Conservation (phyloP, 2,888 invertebrate genomes). For the Synergus gifuensis region DNA sequence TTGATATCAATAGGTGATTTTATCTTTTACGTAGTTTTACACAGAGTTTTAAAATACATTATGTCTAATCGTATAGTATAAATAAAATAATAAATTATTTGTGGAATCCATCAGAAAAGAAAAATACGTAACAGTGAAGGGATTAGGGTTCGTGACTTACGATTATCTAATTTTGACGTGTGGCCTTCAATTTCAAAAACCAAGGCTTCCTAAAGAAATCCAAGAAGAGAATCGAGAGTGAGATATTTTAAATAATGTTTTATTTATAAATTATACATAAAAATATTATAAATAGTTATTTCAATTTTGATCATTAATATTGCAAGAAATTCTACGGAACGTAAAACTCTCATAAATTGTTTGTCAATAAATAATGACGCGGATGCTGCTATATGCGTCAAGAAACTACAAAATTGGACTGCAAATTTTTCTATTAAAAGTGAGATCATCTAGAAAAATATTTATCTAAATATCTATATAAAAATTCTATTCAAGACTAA, state of each 20-base stretch:
- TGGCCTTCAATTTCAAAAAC: constrained; percentile 67
- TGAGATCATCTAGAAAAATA: constrained; percentile 46
- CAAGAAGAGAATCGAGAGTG: constrained; percentile 55
- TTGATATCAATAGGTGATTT: constrained; percentile 80
- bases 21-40: constrained; percentile 25
- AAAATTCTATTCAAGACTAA: neutral
- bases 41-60: too few species aligned
- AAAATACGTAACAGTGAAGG: constrained; percentile 80
- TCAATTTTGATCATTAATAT: neutral
- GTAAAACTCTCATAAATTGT: constrained; percentile 80
- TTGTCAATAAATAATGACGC: constrained; percentile 81
- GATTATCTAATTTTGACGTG: constrained; percentile 73
- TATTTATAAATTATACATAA: neutral
- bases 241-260: neutral
- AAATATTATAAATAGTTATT: neutral
- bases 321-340: constrained; percentile 12
- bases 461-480: neutral
- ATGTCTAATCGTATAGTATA: too few species aligned
- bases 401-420: constrained; percentile 62
- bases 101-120: constrained; percentile 71
- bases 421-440: constrained; percentile 55
- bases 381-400: constrained; percentile 77
- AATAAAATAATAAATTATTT: too few species aligned
- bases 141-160: constrained; percentile 67
- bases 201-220: constrained; percentile 52